Conservation (phyloP, 2,113 vertebrate genomes). For the Forbesichthys agassizii region DNA sequence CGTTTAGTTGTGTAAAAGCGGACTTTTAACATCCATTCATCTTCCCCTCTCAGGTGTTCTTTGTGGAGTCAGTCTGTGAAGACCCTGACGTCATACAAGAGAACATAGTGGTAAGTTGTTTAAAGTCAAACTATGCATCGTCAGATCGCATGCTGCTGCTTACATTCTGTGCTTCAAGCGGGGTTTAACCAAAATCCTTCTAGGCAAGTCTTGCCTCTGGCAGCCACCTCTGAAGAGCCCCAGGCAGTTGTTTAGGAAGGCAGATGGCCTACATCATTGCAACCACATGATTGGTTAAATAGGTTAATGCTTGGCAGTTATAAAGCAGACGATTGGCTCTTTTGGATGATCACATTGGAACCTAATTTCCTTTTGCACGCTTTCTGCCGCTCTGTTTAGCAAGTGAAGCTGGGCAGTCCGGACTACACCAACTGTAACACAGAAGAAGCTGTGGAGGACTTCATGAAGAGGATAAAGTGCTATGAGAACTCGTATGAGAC, state of each 20-base stretch:
- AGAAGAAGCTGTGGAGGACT: slow-evolving; percentile 93
- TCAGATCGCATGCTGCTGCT: too few relatives aligned
- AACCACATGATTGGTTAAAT: too few relatives aligned
- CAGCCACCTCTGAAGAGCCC: too few relatives aligned
- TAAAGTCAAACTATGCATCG: not conserved
- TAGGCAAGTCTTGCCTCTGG: too few relatives aligned
- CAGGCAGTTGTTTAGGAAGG: too few relatives aligned
- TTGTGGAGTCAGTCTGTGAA: slow-evolving; percentile 96
- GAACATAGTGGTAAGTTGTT: slow-evolving; percentile 91
- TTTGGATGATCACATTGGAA: too few relatives aligned
- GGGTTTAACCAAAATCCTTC: not conserved
- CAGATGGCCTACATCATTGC: too few relatives aligned
- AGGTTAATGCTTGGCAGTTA: too few relatives aligned
- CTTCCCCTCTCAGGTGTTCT: slow-evolving; percentile 84
- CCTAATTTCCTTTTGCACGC: not conserved
- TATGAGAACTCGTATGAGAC: slow-evolving; percentile 95
- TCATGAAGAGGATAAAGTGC: slow-evolving; percentile 96
- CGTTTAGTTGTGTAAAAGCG: not conserved
- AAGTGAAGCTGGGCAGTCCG: slow-evolving; percentile 96
- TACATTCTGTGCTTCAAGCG: not conserved
- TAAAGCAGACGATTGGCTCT: too few relatives aligned
- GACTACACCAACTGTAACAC: slow-evolving; percentile 93
- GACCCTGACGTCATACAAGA: slow-evolving; percentile 95
- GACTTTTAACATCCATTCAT: not conserved
- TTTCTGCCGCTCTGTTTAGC: slow-evolving; percentile 67